Percentiles rank a stretch among this genome's conserved stretches.
Conservation (phyloP, 2,797 vertebrate genomes). For the Melanotaenia parkinsoni region DNA sequence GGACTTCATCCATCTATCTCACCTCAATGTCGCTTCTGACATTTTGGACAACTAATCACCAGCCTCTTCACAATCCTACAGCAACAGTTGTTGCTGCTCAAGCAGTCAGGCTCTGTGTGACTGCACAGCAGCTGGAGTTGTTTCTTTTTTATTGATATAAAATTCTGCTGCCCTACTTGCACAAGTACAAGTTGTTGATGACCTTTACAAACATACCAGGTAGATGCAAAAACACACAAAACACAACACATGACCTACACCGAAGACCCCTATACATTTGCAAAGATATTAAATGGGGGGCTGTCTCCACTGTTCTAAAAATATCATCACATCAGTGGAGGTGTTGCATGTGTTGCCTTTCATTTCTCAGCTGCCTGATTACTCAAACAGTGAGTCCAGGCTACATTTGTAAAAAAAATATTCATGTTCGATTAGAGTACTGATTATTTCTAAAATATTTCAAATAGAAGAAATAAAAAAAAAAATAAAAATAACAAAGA, state of each 20-base stretch:
- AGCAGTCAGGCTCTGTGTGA: background rate
- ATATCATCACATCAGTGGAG: conserved; percentile 15
- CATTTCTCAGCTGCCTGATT: conserved; percentile 43
- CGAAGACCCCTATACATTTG: background rate
- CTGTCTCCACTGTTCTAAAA: conserved; percentile 43
- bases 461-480: conserved; percentile 7
- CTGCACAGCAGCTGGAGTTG: conserved; percentile 20
- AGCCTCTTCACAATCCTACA: conserved; percentile 54
- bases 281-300: conserved; percentile 30
- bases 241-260: background rate
- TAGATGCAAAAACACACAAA: background rate
- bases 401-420: conserved; percentile 24
- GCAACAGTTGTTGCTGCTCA: conserved; percentile 12
- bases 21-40: conserved; percentile 46
- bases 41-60: conserved; percentile 52
- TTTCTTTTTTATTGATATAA: conserved; percentile 27
- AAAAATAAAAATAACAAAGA: conserved; percentile 37
- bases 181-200: conserved; percentile 20
- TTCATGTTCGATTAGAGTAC: conserved; percentile 33
- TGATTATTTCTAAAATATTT: conserved; percentile 57
- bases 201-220: background rate
- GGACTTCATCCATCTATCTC: conserved; percentile 49
- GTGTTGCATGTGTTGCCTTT: conserved; percentile 3
- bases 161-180: conserved; percentile 2
- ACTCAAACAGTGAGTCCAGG: conserved; percentile 30